Evolutionary conservation across 2,797 vertebrate genomes (phyloP).

Genomic region (Poeciliopsis paucimaculata): DNA sequence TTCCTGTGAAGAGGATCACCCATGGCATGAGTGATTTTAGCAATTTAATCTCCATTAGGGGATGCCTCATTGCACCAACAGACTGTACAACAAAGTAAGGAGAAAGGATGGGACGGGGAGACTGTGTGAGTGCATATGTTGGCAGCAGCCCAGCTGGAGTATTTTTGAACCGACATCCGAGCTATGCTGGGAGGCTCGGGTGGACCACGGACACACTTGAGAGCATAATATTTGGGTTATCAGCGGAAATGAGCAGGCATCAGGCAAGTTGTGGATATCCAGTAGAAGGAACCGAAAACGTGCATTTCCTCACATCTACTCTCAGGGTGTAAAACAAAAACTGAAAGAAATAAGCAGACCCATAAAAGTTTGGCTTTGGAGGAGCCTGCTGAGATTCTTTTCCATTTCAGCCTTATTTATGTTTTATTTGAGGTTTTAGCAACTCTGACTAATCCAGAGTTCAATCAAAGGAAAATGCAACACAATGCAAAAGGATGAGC

Average conservation of each 20-base stretch:
- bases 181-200: conserved; percentile 40
- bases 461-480: conserved; percentile 2
- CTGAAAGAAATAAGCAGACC: conserved; percentile 1
- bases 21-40: conserved; percentile 30
- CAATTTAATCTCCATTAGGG: conserved; percentile 59
- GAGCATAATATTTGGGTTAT: conserved; percentile 26
- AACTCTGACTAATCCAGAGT: neutral
- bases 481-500: neutral
- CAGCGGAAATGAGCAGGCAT: neutral
- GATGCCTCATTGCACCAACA: conserved; percentile 30
- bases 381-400: neutral
- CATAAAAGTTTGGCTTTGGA: conserved; percentile 2
- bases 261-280: neutral
- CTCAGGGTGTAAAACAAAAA: conserved; percentile 10
- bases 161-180: conserved; percentile 46
- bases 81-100: conserved; percentile 47
- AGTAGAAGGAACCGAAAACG: neutral
- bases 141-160: conserved; percentile 39
- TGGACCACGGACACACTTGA: conserved; percentile 31
- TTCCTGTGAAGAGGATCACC: conserved; percentile 50
- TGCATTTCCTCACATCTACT: neutral
- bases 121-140: conserved; percentile 32
- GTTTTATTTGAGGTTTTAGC: conserved; percentile 1
- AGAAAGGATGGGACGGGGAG: conserved; percentile 41
- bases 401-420: conserved; percentile 1